phyloP scores from a whole-genome alignment of 1,140 invertebrate genomes.

The Macrotrachela quadricornifera region DNA sequence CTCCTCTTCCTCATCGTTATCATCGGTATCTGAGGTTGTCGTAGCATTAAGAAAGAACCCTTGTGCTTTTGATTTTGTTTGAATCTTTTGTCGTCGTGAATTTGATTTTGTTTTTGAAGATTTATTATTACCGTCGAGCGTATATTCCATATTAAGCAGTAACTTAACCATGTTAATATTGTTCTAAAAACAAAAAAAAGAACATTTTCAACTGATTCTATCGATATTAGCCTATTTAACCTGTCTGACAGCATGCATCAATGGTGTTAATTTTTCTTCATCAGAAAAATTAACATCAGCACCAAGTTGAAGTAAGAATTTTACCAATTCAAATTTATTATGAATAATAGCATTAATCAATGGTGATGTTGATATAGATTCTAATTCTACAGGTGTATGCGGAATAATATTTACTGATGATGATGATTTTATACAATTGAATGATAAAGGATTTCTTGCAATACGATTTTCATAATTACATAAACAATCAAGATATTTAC shows the following conservation, averaged over 20 bases:
- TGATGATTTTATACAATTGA: neutral
- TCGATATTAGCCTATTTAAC: constrained; percentile 7
- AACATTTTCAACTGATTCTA: neutral
- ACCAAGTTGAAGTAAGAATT: constrained; percentile 23
- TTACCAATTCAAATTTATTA: constrained; percentile 21
- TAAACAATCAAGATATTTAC: constrained; percentile 9
- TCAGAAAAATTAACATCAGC: constrained; percentile 31
- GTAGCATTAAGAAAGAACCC: neutral
- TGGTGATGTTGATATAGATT: constrained; percentile 14
- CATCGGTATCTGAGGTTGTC: too few relatives aligned
- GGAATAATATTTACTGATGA: neutral
- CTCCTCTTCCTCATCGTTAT: too few relatives aligned
- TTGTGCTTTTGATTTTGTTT: neutral
- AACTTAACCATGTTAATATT: constrained; percentile 30
- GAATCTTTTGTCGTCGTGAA: neutral
- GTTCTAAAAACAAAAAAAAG: constrained; percentile 19
- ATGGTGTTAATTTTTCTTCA: constrained; percentile 27
- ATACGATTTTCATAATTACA: constrained; percentile 3
- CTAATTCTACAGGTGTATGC: neutral
- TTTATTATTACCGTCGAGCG: too few relatives aligned
- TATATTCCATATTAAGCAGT: constrained; percentile 24
- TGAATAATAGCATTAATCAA: constrained; percentile 25
- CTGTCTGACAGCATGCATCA: constrained; percentile 34
- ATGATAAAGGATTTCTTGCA: neutral
- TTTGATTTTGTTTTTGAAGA: too few relatives aligned